phyloP scores from a whole-genome alignment of 2,888 invertebrate species.

The Leptinotarsa tumamoca region DNA sequence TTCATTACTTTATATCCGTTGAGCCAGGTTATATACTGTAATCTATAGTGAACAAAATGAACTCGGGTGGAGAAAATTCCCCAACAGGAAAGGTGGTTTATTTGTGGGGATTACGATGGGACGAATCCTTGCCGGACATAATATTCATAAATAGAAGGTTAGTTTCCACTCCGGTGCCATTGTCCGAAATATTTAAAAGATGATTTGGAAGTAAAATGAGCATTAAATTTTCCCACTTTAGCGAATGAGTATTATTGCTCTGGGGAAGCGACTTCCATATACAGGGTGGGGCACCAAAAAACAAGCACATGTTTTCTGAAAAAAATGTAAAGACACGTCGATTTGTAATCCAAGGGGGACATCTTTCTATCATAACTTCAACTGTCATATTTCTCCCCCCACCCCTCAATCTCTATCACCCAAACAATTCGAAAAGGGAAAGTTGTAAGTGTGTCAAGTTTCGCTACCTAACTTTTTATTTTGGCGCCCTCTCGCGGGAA shows the following conservation, averaged over 20 bases:
- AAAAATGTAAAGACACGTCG: too few relatives aligned
- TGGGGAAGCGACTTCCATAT: too few relatives aligned
- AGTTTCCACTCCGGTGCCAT: neutral
- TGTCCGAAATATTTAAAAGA: neutral
- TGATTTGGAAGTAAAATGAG: neutral
- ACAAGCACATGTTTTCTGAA: too few relatives aligned
- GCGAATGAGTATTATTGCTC: neutral
- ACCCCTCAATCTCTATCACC: too few relatives aligned
- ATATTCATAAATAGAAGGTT: constrained; percentile 46
- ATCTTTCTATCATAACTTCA: too few relatives aligned
- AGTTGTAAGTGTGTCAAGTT: too few relatives aligned
- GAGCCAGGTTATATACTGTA: constrained; percentile 33
- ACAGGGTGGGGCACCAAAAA: too few relatives aligned
- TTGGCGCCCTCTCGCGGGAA: too few relatives aligned
- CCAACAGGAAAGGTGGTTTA: constrained; percentile 43
- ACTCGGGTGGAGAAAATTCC: constrained; percentile 30
- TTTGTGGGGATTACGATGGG: constrained; percentile 45
- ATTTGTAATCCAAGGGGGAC: too few relatives aligned
- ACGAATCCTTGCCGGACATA: constrained; percentile 43
- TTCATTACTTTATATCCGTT: constrained; percentile 31
- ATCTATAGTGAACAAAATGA: constrained; percentile 30
- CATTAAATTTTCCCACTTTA: neutral
- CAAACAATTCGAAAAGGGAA: too few relatives aligned
- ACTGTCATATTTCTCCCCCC: too few relatives aligned
- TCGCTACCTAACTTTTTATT: too few relatives aligned